Base-by-base conservation (phyloP, 2,888 invertebrate genomes). In the Ypsolopha scabrella region DNA sequence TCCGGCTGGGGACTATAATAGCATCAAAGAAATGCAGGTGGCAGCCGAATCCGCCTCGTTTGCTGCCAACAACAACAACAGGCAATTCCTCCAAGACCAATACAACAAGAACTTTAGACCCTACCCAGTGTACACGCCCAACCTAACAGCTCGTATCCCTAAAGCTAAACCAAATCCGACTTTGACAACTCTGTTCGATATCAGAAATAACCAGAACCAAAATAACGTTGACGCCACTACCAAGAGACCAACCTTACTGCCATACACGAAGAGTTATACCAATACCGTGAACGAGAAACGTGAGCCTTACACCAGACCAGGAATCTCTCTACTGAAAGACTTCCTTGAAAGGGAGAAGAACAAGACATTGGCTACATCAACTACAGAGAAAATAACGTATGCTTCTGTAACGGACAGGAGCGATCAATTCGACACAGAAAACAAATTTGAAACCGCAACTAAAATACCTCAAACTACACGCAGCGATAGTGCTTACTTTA, bases 31-130 rank as follows among this genome's bases (percentile, higher is more conserved):
- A 72, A 88, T 89, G 65, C 93, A 93, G 68, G 88, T 91, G 1
- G 88, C 91, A 0, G 93, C 94, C 7, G 94, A 94, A 73, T 91
- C 92, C 7, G 92, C 93, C 0, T 93, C 94, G 0, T 94, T 94
- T 65, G 90, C 89, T 1, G 88, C 89, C 41, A 85, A 80, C 51
- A 83, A 81, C 51, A 83, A 85, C 54, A 80, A 83, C 57, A 72
- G 81, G 51, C 82, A 87, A 58, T 80, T 72, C 54, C 62, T 85
- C 38, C 83, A 87, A 67, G 75, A 82, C 53, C 24, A 24, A 4
- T 80, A 74, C 53, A 70, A 73, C 58, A 76, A 88, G 64, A 75
- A 81, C 62, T 71, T 75, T 52, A 69, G 82, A 6, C 85, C 81
- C 0, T 85, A 80, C 55, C 83, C 85, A 10, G 80, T 85, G 44